phyloP scores from a whole-genome alignment of 2,797 vertebrate genomes.

The Acrocephalus scirpaceus region DNA sequence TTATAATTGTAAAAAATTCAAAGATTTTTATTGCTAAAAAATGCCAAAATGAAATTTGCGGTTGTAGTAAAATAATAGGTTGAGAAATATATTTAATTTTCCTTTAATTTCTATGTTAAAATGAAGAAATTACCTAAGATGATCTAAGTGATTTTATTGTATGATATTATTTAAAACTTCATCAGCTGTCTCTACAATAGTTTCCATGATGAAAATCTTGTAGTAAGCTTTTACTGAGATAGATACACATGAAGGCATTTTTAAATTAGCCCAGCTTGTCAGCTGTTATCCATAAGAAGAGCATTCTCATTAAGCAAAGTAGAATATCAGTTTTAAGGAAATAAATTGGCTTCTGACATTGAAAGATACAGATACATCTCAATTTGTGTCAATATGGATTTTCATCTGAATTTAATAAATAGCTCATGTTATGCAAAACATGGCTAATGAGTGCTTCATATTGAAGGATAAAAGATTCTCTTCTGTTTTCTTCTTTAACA shows the following conservation, averaged over 20 bases:
- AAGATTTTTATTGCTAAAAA: not conserved
- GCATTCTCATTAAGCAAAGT: not conserved
- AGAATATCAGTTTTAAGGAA: conserved; percentile 13
- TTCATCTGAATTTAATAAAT: not conserved
- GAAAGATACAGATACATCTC: not conserved
- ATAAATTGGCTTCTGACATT: conserved; percentile 9
- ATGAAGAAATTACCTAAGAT: not conserved
- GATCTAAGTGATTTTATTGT: not conserved
- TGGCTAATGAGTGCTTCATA: not conserved
- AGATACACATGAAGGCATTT: not conserved
- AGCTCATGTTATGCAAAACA: not conserved
- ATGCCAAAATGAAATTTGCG: not conserved
- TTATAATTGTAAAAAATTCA: not conserved
- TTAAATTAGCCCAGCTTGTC: not conserved
- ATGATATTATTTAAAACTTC: not conserved
- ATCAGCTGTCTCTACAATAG: not conserved
- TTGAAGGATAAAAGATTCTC: not conserved
- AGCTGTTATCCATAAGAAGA: not conserved
- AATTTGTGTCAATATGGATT: conserved; percentile 10
- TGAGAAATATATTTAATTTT: not conserved
- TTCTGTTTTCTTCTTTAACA: not conserved
- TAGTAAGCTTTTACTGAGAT: not conserved
- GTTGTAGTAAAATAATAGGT: not conserved
- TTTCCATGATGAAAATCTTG: not conserved
- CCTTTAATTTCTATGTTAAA: not conserved